phyloP scores from a whole-genome alignment of 2,888 invertebrate species.

The Dicranocentrus wangi region DNA sequence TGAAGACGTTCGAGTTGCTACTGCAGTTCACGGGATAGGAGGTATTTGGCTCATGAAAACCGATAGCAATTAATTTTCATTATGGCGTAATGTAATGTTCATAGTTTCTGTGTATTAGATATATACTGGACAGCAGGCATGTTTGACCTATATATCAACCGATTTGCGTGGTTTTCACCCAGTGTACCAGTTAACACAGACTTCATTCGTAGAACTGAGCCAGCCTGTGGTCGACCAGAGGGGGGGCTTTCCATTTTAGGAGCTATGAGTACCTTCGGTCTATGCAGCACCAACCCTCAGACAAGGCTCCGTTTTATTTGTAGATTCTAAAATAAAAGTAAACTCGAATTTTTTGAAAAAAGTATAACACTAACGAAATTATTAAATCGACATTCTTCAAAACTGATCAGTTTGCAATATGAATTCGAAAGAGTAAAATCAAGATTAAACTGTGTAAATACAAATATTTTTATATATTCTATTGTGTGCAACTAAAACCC shows the following conservation, averaged over 20 bases:
- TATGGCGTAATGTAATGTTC: too few relatives aligned
- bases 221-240: neutral
- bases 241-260: neutral
- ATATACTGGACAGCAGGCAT: slow-evolving; percentile 5
- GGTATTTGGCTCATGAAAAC: slow-evolving; percentile 1
- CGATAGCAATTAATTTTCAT: too few relatives aligned
- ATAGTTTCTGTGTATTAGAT: too few relatives aligned
- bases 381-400: too few relatives aligned
- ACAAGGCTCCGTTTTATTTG: slow-evolving; percentile 5
- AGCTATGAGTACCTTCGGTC: neutral
- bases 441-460: too few relatives aligned
- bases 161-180: neutral
- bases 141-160: neutral
- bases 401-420: too few relatives aligned
- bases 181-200: neutral
- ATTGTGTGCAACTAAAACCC: too few relatives aligned
- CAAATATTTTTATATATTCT: too few relatives aligned
- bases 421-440: too few relatives aligned
- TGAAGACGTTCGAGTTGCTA: slow-evolving; percentile 6
- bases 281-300: neutral
- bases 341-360: too few relatives aligned
- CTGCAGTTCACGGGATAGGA: neutral
- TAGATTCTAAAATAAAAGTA: slow-evolving; percentile 13
- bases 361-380: too few relatives aligned
- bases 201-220: neutral